These are phyloP conservation scores for Entomobrya proxima DNA, from an alignment of 2,888 invertebrate genomes.

Conservation along the genomic window DNA sequence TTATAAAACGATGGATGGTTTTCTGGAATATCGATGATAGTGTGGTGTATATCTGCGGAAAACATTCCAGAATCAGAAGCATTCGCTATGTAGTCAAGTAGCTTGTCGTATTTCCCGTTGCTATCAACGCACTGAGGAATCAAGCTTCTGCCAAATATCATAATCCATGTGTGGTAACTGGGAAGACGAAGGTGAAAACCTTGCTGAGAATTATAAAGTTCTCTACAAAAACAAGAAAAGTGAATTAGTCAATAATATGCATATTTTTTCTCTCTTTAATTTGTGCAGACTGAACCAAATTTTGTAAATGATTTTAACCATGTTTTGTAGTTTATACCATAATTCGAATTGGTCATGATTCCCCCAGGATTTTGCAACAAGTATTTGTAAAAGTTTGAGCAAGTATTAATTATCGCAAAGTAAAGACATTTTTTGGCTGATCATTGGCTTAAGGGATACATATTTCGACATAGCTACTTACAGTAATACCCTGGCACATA, in stretches of 20 bases:
- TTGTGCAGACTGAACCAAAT: too few species aligned
- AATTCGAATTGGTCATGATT: too few species aligned
- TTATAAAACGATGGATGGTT: constrained; percentile 34
- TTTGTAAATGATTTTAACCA: too few species aligned
- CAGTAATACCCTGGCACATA: too few species aligned
- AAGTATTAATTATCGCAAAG: too few species aligned
- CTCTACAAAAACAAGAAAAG: constrained; percentile 58
- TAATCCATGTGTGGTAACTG: constrained; percentile 74
- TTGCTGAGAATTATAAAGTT: constrained; percentile 60
- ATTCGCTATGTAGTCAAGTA: constrained; percentile 66
- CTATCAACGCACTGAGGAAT: neutral
- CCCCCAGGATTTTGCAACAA: too few species aligned
- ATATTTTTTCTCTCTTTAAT: neutral
- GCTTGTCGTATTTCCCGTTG: constrained; percentile 52
- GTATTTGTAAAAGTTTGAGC: too few species aligned
- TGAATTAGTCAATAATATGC: neutral
- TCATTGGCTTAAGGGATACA: too few species aligned
- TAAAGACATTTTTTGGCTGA: too few species aligned
- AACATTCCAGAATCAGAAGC: constrained; percentile 75
- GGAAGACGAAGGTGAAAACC: constrained; percentile 37
- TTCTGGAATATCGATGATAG: constrained; percentile 71
- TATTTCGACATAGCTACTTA: too few species aligned
- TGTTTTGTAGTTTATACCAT: too few species aligned
- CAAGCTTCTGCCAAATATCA: constrained; percentile 72
- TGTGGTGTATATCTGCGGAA: constrained; percentile 74